Base-by-base conservation (phyloP, 1,140 invertebrate species). In the Drosophila subobscura region DNA sequence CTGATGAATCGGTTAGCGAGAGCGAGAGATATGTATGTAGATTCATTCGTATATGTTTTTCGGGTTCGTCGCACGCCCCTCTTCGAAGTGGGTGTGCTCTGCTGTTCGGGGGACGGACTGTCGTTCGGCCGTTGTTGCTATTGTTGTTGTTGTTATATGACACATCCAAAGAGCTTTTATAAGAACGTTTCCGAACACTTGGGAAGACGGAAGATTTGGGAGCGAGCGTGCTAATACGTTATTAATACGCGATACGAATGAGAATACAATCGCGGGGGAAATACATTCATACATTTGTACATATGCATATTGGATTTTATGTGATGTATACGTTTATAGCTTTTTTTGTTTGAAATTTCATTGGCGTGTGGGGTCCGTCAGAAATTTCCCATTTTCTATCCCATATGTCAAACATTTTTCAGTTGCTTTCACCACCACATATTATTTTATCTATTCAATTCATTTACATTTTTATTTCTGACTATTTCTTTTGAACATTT, bases 201-300 rank as follows among this genome's bases (percentile, higher is more conserved):
- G 53, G 54, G 20, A 61, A 42, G 37, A 47, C 55, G 61, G n/a
- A 29, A 41, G 29, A 49, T 65, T 71, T 60, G 58, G 76, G 50
- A 37, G 10, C 45, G 49, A 80, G 72, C 81, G 81, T 86, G 83
- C 63, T 88, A 88, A 86, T 86, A 78, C 59, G 66, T 74, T 79
- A 86, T 86, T 88, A 86, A 86, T 86, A 86, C 2, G 5, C 25
- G 25, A 88, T 70, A 65, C 58, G 51, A 51, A 59, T 65, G 45
- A 23, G 29, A 37, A 67, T 59, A 59, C 57, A 5, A 27, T 1
- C 5, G 25, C 25, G 6, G 5, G 47, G 51, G 63, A 79, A 56
- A 42, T 50, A 12, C 16, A 20, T 20, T 20, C 16, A 20, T 58
- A 47, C 41, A 10, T 22, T 23, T 76, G 22, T 77, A 58, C 72